Evolutionary conservation across 2,888 invertebrate species (phyloP).

Genomic region (Eupithecia abbreviata): DNA sequence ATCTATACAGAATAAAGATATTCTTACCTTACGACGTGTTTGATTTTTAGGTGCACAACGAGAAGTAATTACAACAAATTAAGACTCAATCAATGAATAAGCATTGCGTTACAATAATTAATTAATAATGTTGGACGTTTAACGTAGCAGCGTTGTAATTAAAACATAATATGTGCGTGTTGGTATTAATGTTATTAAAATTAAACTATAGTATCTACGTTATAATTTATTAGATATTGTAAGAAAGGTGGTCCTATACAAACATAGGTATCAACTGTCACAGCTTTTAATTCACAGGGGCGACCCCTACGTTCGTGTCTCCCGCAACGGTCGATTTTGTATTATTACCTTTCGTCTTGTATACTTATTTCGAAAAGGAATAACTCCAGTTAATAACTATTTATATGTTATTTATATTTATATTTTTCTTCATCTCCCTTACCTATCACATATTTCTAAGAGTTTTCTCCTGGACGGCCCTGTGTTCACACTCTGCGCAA

Average conservation of each 20-base stretch:
- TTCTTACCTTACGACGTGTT: neutral
- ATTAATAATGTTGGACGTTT: neutral
- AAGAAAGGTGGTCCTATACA: neutral
- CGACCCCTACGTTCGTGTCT: neutral
- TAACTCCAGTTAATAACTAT: neutral
- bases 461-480: neutral
- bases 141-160: neutral
- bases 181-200: neutral
- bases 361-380: neutral
- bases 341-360: neutral
- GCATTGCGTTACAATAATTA: neutral
- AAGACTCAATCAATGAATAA: neutral
- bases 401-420: neutral
- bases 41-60: neutral
- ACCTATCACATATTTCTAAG: neutral
- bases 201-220: neutral
- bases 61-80: neutral
- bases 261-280: neutral
- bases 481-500: neutral
- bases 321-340: neutral
- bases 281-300: neutral
- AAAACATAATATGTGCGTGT: neutral
- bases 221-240: constrained; percentile 14
- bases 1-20: neutral
- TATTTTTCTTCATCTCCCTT: neutral